Evolutionary conservation across 2,888 invertebrate genomes (phyloP).

Genomic region (Trichogramma evanescens): DNA sequence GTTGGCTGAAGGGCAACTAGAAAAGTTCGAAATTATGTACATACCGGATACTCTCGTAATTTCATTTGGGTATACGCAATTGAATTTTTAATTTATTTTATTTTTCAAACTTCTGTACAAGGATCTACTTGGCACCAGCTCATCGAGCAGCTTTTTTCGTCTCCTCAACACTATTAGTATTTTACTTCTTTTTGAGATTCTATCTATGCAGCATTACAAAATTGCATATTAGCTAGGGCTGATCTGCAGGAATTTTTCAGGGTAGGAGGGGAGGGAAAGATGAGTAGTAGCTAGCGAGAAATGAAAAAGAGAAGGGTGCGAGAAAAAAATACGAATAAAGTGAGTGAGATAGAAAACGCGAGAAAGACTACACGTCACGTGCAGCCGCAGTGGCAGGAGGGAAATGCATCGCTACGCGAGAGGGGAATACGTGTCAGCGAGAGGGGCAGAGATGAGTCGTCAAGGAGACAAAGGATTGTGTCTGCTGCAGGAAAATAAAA

Average conservation of each 20-base stretch:
- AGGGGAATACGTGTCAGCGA: too few species aligned
- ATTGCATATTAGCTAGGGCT: too few species aligned
- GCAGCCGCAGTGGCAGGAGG: background rate
- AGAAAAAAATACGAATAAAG: slow-evolving; percentile 9
- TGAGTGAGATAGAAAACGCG: slow-evolving; percentile 6
- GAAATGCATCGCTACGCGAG: background rate
- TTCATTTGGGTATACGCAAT: background rate
- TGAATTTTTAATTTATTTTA: too few species aligned
- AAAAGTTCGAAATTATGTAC: background rate
- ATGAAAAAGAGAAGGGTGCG: slow-evolving; percentile 16
- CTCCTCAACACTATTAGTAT: too few species aligned
- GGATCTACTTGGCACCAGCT: too few species aligned
- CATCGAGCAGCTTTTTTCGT: too few species aligned
- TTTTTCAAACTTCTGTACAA: too few species aligned
- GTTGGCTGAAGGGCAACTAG: background rate
- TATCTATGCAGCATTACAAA: too few species aligned
- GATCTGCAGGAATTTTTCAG: background rate
- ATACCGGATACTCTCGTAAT: slow-evolving; percentile 21
- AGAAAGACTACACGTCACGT: background rate
- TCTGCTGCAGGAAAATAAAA: background rate
- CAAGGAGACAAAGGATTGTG: slow-evolving; percentile 18
- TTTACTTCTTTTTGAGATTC: too few species aligned
- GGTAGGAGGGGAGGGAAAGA: background rate
- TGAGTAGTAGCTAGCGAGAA: slow-evolving; percentile 25
- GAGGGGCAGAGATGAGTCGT: slow-evolving; percentile 5